A percentile compares a stretch with the other conserved stretches of the same genome.
Conservation (phyloP, 2,113 vertebrate genomes). For the Euleptes europaea region DNA sequence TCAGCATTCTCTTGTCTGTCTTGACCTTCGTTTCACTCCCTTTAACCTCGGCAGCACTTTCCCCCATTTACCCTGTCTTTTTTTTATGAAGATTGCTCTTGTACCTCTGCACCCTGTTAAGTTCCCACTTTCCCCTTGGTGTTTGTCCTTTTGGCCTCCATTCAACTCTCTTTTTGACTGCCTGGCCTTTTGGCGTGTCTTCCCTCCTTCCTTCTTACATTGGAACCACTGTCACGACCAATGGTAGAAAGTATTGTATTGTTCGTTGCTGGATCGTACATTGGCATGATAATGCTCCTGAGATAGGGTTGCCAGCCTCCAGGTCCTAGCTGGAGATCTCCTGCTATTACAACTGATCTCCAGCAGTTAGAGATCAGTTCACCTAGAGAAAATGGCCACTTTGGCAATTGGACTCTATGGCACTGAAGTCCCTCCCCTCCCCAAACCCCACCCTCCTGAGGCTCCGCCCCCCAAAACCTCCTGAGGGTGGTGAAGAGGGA, state of each 20-base stretch:
- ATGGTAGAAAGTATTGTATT: conserved; percentile 10
- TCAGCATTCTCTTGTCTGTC: background rate
- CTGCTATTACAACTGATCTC: too few species aligned
- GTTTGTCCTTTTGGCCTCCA: background rate
- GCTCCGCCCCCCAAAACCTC: too few species aligned
- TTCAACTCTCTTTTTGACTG: background rate
- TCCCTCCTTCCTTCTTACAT: background rate
- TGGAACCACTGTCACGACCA: background rate
- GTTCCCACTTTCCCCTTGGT: background rate
- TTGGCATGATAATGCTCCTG: conserved; percentile 6
- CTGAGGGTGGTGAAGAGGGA: too few species aligned
- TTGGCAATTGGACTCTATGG: too few species aligned
- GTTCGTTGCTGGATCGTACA: background rate
- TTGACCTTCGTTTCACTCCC: background rate
- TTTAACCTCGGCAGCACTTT: background rate
- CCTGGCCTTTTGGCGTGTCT: background rate
- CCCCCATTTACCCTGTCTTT: background rate
- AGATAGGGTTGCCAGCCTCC: too few species aligned
- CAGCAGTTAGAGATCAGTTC: too few species aligned
- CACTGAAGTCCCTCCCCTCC: too few species aligned
- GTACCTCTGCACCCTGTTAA: background rate
- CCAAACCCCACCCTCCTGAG: too few species aligned
- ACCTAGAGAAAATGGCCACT: too few species aligned
- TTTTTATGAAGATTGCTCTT: background rate
- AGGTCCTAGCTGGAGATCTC: too few species aligned